Evolutionary conservation across 2,113 vertebrate species (phyloP).

Genomic region (Glareola pratincola): DNA sequence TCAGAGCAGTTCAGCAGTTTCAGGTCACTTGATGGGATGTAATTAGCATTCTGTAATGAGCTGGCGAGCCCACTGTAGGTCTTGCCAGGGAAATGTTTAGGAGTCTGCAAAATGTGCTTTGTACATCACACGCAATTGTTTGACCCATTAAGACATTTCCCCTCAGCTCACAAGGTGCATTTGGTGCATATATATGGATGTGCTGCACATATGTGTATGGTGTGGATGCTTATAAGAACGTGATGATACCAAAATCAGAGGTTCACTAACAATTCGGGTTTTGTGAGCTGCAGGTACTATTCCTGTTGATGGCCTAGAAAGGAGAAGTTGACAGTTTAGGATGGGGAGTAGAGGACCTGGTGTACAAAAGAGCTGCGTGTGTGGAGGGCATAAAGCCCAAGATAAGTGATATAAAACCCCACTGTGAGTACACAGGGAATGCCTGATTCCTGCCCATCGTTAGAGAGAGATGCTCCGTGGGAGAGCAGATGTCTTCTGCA

Average conservation of each 20-base stretch:
- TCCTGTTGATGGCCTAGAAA: constrained; percentile 69
- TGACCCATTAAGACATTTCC: background rate
- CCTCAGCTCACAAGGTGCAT: background rate
- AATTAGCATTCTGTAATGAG: constrained; percentile 36
- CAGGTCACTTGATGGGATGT: background rate
- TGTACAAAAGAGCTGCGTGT: constrained; percentile 42
- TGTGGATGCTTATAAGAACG: background rate
- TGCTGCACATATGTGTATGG: background rate
- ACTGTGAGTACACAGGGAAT: constrained; percentile 73
- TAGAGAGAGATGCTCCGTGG: background rate
- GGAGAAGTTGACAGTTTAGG: constrained; percentile 63
- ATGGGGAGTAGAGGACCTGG: constrained; percentile 14
- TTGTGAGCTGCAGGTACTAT: constrained; percentile 71
- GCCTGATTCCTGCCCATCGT: constrained; percentile 62
- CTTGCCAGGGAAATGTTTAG: background rate
- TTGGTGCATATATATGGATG: background rate
- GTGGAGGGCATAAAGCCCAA: background rate
- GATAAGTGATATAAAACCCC: constrained; percentile 61
- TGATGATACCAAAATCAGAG: background rate
- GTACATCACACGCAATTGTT: background rate
- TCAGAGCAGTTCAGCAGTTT: constrained; percentile 8
- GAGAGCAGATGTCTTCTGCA: background rate
- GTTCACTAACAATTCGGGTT: constrained; percentile 64
- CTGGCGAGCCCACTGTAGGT: background rate
- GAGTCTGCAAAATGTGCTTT: background rate